Evolutionary conservation across 2,888 invertebrate genomes (phyloP).

Genomic region (Caenorhabditis sp.): DNA sequence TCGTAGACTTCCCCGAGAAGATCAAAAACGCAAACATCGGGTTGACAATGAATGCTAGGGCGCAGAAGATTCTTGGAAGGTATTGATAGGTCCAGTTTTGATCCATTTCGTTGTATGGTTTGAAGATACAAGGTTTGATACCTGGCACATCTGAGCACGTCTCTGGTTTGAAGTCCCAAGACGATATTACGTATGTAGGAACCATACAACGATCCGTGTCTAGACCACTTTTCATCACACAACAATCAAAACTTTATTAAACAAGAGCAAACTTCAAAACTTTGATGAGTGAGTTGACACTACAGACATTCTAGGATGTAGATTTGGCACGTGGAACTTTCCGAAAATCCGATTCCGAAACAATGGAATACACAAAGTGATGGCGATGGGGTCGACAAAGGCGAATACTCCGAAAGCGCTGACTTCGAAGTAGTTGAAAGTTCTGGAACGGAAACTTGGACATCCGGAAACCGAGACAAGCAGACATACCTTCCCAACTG

Average conservation of each 20-base stretch:
- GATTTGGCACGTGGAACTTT: not conserved
- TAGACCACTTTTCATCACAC: too few species aligned
- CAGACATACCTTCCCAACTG: constrained; percentile 15
- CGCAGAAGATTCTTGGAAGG: constrained; percentile 17
- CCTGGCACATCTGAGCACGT: too few species aligned
- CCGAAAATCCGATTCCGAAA: constrained; percentile 14
- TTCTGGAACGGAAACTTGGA: not conserved
- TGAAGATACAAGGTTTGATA: too few species aligned
- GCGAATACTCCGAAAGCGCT: constrained; percentile 35
- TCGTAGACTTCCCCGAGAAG: constrained; percentile 16
- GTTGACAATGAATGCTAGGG: constrained; percentile 16
- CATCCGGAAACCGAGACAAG: not conserved
- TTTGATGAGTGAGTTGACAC: too few species aligned
- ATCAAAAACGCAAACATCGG: constrained; percentile 30
- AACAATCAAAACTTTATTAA: too few species aligned
- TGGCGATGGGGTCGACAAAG: constrained; percentile 38
- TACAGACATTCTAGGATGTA: too few species aligned
- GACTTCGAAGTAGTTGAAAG: constrained; percentile 30
- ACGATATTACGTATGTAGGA: too few species aligned
- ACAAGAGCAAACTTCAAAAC: too few species aligned
- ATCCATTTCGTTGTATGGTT: too few species aligned
- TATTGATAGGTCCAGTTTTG: too few species aligned
- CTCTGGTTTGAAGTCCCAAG: too few species aligned
- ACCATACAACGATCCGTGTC: too few species aligned
- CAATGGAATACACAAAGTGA: constrained; percentile 21